These are phyloP conservation scores for Antechinus flavipes DNA, from an alignment of 2,113 vertebrate species.

Conservation along the genomic window DNA sequence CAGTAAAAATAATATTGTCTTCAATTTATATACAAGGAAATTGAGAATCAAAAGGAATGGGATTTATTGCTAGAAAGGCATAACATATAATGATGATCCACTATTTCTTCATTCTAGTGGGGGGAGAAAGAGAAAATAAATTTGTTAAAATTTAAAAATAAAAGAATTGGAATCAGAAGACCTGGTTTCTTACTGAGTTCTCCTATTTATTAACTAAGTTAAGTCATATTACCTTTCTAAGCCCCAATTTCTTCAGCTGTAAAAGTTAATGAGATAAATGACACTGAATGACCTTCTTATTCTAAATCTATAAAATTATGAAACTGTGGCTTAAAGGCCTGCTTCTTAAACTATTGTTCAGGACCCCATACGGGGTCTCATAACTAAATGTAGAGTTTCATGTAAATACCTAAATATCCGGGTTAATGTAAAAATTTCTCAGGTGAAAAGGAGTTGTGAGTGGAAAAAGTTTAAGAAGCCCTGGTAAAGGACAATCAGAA, in stretches of 20 bases:
- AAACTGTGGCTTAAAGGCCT: background rate
- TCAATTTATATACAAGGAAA: background rate
- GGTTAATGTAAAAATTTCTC: too few species aligned
- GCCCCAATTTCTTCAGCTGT: background rate
- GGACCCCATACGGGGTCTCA: too few species aligned
- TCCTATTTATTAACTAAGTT: background rate
- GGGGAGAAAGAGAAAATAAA: background rate
- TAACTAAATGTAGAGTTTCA: too few species aligned
- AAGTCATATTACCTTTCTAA: background rate
- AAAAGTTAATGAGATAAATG: background rate
- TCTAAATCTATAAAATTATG: background rate
- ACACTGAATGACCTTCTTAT: background rate
- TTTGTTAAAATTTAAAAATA: background rate
- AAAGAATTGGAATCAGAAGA: background rate
- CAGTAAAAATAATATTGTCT: background rate
- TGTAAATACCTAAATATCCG: too few species aligned
- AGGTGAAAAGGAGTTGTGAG: too few species aligned
- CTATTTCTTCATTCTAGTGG: constrained; percentile 13
- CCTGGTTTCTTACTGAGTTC: background rate
- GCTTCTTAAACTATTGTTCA: too few species aligned
- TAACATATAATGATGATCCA: background rate
- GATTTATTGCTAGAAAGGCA: background rate
- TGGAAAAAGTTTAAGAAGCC: too few species aligned
- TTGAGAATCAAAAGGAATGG: background rate
- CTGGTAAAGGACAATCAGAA: background rate